Evolutionary conservation across 2,113 vertebrate genomes (phyloP).

Genomic region (Phylloscopus trochiloides): DNA sequence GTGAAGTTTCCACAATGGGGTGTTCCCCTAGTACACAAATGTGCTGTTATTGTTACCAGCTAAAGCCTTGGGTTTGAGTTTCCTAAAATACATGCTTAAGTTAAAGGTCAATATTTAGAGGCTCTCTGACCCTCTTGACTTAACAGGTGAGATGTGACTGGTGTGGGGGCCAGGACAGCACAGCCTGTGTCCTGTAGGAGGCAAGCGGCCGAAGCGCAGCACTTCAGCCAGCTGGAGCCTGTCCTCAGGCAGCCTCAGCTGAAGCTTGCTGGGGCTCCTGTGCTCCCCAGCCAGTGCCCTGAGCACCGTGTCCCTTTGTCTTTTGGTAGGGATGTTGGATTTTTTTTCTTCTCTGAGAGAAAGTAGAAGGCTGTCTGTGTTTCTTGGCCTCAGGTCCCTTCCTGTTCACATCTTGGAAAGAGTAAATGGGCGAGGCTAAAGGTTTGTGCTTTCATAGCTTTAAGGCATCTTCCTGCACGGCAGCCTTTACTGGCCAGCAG

Average conservation of each 20-base stretch:
- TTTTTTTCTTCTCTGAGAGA: neutral
- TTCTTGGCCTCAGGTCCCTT: neutral
- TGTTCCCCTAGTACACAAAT: neutral
- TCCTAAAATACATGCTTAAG: neutral
- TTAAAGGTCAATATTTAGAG: neutral
- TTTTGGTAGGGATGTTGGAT: neutral
- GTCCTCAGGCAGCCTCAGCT: neutral
- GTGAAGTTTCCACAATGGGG: neutral
- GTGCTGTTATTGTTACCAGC: neutral
- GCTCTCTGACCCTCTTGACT: neutral
- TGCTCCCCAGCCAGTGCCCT: accelerated
- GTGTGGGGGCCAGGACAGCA: too few species aligned
- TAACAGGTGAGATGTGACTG: neutral
- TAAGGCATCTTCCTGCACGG: neutral
- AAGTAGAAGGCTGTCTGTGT: neutral
- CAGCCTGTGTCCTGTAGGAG: neutral
- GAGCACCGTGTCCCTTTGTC: accelerated
- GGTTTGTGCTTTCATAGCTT: neutral
- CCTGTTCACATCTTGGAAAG: neutral
- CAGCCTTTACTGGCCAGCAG: neutral
- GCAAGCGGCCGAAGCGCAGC: accelerated
- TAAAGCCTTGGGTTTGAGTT: neutral
- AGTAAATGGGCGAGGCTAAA: neutral
- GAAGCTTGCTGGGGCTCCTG: neutral
- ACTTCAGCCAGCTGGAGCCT: neutral